Evolutionary conservation across 2,113 vertebrate species (phyloP).

Genomic region (Campylorhamphus procurvoides): DNA sequence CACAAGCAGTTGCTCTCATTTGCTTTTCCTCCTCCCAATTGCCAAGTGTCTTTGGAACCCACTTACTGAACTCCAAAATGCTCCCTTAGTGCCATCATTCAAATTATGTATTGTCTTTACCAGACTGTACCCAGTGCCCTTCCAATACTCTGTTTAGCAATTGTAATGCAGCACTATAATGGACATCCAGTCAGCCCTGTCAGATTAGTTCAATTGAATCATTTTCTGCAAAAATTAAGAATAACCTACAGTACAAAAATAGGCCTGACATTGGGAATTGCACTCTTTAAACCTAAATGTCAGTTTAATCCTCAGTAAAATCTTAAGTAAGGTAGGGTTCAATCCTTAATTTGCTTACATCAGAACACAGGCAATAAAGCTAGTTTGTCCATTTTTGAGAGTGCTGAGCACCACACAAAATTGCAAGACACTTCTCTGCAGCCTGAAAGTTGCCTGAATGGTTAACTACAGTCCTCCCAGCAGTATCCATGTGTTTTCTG

Average conservation of each 20-base stretch:
- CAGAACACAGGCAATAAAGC: background rate
- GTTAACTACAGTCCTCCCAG: background rate
- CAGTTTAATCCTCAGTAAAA: slow-evolving; percentile 22
- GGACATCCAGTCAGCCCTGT: slow-evolving; percentile 42
- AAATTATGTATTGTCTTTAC: slow-evolving; percentile 29
- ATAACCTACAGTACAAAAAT: slow-evolving; percentile 43
- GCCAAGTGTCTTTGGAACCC: slow-evolving; percentile 5
- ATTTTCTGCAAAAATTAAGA: slow-evolving; percentile 58
- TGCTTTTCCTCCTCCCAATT: background rate
- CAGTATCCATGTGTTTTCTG: background rate
- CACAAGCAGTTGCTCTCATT: slow-evolving; percentile 30
- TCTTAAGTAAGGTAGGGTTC: slow-evolving; percentile 9
- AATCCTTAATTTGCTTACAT: slow-evolving; percentile 11
- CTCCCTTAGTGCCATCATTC: background rate
- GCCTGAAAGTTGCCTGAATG: background rate
- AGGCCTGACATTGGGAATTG: slow-evolving; percentile 10
- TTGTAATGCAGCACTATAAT: slow-evolving; percentile 39
- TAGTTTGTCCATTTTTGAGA: background rate
- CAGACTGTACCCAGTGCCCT: slow-evolving; percentile 34
- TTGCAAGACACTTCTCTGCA: background rate
- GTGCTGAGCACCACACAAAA: background rate
- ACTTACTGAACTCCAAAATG: slow-evolving; percentile 6
- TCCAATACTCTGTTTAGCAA: slow-evolving; percentile 37
- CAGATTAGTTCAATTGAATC: slow-evolving; percentile 54
- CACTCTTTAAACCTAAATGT: slow-evolving; percentile 14